Base-by-base conservation (phyloP, 2,113 vertebrate genomes). In the Hippotragus niger region DNA sequence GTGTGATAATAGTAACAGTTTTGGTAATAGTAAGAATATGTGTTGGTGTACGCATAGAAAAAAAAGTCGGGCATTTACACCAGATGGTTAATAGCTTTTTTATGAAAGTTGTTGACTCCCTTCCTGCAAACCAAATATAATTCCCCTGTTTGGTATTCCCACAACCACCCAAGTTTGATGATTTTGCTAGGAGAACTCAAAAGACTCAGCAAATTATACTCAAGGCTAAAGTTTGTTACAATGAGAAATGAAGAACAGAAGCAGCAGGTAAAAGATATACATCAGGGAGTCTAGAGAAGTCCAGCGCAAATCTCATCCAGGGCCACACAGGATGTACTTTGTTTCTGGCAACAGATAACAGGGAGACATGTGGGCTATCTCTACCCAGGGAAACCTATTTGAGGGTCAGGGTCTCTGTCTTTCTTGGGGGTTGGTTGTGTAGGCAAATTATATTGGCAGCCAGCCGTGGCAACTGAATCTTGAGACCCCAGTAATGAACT, bases 201-300 rank as follows among this genome's bases (percentile, higher is more conserved):
- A 94, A 85, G 47, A 78, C 36, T 64, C 23, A 57, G 74, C 67
- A 96, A 47, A 95, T 94, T 97, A 86, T 82, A 62, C 17, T 88
- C 55, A 4, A 27, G 33, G 94, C 86, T 85, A 29, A 93, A 90
- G 17, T 94, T 93, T 83, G 43, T 97, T 91, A 76, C 25, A 81
- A 74, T 91, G 74, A 96, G 91, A 84, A 89, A 74, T 82, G 53
- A 21, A 90, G 64, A 91, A 64, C 64, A 97, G 86, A 91, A 94
- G 71, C 80, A 87, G 43, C 62, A 92, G 57, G 90, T 71, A 62
- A 53, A 92, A 96, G 90, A 83, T 97, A 62, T 1, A 7, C 83
- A 90, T 88, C 62, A 25, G 71, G 31, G 53, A 94, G 86, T 89
- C 81, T 43, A 33, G 40, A 87, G 94, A 95, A 83, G 31, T 76